phyloP scores from a whole-genome alignment of 2,113 vertebrate genomes.

The Brachypteracias leptosomus region DNA sequence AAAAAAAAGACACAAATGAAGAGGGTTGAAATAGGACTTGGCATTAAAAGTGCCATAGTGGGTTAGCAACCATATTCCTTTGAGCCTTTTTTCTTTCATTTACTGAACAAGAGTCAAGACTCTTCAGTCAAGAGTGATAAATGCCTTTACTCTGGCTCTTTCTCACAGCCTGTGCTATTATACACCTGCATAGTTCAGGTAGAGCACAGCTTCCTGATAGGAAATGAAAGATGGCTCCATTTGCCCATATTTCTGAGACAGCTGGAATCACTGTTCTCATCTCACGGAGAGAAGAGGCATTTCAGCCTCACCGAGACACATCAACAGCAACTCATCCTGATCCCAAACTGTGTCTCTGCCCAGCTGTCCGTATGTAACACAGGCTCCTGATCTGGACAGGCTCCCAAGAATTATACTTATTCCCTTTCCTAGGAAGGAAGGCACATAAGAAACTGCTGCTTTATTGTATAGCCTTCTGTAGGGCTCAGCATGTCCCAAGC shows the following conservation, averaged over 20 bases:
- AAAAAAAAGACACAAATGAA: background rate
- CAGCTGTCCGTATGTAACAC: fast-evolving
- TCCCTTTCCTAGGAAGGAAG: background rate
- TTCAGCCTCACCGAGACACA: background rate
- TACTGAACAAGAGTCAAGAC: background rate
- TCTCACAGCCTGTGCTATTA: background rate
- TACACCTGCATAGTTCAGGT: background rate
- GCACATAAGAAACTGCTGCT: background rate
- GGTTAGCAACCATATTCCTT: background rate
- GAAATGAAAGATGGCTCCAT: background rate
- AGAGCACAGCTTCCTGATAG: background rate
- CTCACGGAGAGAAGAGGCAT: background rate
- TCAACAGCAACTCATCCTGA: background rate
- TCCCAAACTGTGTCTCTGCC: background rate
- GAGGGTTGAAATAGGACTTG: background rate
- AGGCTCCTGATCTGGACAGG: background rate
- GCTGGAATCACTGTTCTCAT: background rate
- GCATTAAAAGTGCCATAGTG: background rate
- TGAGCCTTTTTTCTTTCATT: background rate
- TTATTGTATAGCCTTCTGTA: background rate
- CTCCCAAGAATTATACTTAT: background rate
- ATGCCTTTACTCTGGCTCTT: background rate
- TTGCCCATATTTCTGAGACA: background rate
- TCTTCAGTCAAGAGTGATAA: background rate
- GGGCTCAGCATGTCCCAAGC: background rate